Evolutionary conservation across 2,113 vertebrate genomes (phyloP).

Genomic region (Chascanopsetta lugubris): DNA sequence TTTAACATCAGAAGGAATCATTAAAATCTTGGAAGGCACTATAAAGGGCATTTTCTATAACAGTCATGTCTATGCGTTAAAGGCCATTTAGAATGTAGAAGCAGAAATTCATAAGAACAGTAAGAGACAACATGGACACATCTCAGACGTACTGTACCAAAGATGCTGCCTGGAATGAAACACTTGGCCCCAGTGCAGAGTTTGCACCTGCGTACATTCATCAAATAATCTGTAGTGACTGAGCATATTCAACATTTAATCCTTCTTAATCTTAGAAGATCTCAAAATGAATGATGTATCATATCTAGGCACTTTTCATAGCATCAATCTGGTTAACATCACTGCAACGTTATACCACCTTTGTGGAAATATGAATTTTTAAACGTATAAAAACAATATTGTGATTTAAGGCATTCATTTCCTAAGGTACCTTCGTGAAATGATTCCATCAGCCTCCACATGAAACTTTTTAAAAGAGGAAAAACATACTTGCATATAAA

Average conservation of each 20-base stretch:
- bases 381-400: not conserved
- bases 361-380: constrained; percentile 35
- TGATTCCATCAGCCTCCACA: constrained; percentile 13
- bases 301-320: constrained; percentile 63
- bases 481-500: constrained; percentile 41
- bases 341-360: constrained; percentile 19
- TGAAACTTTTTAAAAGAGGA: not conserved
- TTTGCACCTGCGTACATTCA: constrained; percentile 3
- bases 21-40: constrained; percentile 53
- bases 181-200: constrained; percentile 13
- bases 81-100: not conserved
- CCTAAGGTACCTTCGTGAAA: constrained; percentile 8
- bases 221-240: constrained; percentile 18
- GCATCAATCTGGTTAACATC: constrained; percentile 18
- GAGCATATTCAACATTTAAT: constrained; percentile 38
- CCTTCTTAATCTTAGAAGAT: constrained; percentile 42
- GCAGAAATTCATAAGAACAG: constrained; percentile 2
- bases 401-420: constrained; percentile 53
- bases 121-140: constrained; percentile 3
- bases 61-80: not conserved
- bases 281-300: constrained; percentile 38
- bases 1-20: not conserved
- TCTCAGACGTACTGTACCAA: not conserved
- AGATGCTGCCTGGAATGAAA: constrained; percentile 22
- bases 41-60: constrained; percentile 21